phyloP scores from a whole-genome alignment of 2,888 invertebrate species.

The Rhamnusium bicolor region DNA sequence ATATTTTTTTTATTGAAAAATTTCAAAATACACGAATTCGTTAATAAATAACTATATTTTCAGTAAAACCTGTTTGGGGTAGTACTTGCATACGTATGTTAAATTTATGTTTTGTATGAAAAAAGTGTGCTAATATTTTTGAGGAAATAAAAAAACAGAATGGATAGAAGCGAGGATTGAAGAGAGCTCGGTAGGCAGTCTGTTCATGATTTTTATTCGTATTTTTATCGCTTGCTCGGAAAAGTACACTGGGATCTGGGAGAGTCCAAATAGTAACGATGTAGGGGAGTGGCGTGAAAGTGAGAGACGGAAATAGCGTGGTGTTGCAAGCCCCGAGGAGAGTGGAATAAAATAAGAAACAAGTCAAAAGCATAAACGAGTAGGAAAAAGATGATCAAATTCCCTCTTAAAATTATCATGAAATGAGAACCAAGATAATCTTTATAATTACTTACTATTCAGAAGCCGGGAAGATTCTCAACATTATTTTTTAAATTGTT shows the following conservation, averaged over 20 bases:
- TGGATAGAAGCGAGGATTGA: neutral
- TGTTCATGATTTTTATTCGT: slow-evolving; percentile 23
- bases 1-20: too few species aligned
- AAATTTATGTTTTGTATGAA: neutral
- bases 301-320: slow-evolving; percentile 44
- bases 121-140: neutral
- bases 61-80: too few species aligned
- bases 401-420: slow-evolving; percentile 11
- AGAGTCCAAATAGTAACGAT: slow-evolving; percentile 35
- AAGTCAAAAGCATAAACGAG: neutral
- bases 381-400: slow-evolving; percentile 8
- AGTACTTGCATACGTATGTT: too few species aligned
- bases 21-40: too few species aligned
- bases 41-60: too few species aligned
- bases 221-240: slow-evolving; percentile 38
- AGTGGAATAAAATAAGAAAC: slow-evolving; percentile 8
- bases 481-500: too few species aligned
- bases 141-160: neutral
- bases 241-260: slow-evolving; percentile 43
- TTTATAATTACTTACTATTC: slow-evolving; percentile 12
- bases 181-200: neutral
- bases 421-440: slow-evolving; percentile 3
- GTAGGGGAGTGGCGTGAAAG: slow-evolving; percentile 36
- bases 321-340: slow-evolving; percentile 16
- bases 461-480: neutral